Percentiles rank a stretch among this genome's conserved stretches.
Conservation (phyloP, 2,888 invertebrate species). For the Noctua janthe region DNA sequence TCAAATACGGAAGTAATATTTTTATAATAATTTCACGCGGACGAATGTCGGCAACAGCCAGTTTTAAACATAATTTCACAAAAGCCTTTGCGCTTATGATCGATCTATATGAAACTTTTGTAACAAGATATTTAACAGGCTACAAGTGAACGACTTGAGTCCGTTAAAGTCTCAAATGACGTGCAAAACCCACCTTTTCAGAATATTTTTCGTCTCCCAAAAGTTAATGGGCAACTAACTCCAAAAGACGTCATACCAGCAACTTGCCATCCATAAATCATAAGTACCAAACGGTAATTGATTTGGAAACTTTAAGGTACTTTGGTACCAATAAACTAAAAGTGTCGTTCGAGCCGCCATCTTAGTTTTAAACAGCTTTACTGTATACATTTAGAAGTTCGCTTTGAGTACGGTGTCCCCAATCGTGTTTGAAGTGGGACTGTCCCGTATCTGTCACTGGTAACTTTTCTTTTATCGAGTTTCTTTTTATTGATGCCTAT, state of each 20-base stretch:
- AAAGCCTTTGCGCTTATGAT: neutral
- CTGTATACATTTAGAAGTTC: constrained; percentile 67
- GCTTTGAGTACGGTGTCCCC: constrained; percentile 70
- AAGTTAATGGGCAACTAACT: constrained; percentile 45
- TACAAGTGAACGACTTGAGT: constrained; percentile 25
- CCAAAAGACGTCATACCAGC: constrained; percentile 30
- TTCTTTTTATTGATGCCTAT: constrained; percentile 69
- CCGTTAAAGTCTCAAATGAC: constrained; percentile 35
- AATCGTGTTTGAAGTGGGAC: constrained; percentile 68
- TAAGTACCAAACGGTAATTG: constrained; percentile 65
- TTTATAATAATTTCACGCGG: no score
- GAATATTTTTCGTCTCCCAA: constrained; percentile 36
- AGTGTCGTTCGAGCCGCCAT: constrained; percentile 63
- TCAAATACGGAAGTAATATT: no score
- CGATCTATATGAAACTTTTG: constrained; percentile 6
- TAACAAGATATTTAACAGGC: neutral
- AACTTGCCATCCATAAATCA: constrained; percentile 61
- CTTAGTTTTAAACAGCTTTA: constrained; percentile 71
- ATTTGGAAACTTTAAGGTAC: constrained; percentile 62
- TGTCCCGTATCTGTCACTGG: constrained; percentile 64
- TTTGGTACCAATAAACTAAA: constrained; percentile 70
- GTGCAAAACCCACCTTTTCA: constrained; percentile 40
- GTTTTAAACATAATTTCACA: neutral
- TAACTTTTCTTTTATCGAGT: constrained; percentile 78
- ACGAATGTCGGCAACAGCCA: no score